Conservation (phyloP, 92 coral and sea anemone species). For the Porites cylindrica region DNA sequence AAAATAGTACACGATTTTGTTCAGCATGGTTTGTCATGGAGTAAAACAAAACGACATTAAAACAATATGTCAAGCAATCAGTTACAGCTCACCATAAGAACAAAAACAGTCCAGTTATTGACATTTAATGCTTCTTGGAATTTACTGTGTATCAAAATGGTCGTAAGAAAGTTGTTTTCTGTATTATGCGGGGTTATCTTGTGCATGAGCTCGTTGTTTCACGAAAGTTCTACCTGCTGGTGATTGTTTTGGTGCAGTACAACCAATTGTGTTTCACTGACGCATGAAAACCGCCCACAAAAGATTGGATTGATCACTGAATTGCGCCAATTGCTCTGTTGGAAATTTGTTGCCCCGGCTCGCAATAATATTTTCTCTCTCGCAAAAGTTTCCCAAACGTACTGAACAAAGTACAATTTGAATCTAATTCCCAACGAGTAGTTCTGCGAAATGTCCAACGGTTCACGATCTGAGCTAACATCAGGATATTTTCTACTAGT, state of each 20-base stretch:
- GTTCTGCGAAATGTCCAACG: neutral
- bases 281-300: neutral
- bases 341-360: neutral
- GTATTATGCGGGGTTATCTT: neutral
- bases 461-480: neutral
- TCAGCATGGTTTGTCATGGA: neutral
- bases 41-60: neutral
- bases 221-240: constrained; percentile 26
- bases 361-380: neutral
- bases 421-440: neutral
- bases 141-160: neutral
- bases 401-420: neutral
- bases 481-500: constrained; percentile 41
- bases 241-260: neutral
- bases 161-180: no score
- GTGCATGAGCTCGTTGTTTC: neutral
- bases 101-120: neutral
- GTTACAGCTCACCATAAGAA: no score
- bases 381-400: neutral
- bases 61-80: neutral
- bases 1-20: neutral
- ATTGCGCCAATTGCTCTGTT: constrained; percentile 7
- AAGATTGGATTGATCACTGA: neutral
- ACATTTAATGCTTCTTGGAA: neutral
- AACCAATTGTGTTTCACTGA: neutral